These are phyloP conservation scores for Turritopsis rubra DNA, from an alignment of 30 jellyfish, hydroid and myxozoan species.

Conservation along the genomic window DNA sequence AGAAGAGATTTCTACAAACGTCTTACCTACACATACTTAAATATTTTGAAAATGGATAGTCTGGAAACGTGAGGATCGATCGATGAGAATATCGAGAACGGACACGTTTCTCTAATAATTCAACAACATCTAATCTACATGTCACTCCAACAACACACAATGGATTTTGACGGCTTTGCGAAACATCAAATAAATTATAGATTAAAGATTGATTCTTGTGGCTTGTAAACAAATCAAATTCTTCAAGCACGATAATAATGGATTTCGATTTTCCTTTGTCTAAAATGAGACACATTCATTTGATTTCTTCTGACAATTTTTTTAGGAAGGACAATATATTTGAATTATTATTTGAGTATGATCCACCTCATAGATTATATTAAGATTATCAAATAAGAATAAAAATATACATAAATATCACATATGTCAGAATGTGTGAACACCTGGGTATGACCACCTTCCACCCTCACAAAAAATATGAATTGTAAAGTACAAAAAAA, in stretches of 20 bases:
- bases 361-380: no score
- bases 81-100: constrained; percentile 94
- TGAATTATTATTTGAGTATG: no score
- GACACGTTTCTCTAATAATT: constrained; percentile 89
- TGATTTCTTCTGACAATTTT: no score
- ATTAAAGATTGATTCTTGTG: constrained; percentile 90
- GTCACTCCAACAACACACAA: constrained; percentile 86
- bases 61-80: constrained; percentile 69
- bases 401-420: no score
- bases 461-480: background rate
- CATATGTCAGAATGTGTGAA: no score
- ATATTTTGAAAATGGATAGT: constrained; percentile 51
- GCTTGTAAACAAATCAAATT: constrained; percentile 80
- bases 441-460: no score
- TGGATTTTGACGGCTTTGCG: constrained; percentile 72
- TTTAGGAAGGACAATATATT: no score
- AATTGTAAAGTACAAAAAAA: background rate
- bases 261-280: constrained; percentile 68
- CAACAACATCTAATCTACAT: constrained; percentile 92
- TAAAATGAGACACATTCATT: background rate
- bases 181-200: constrained; percentile 82
- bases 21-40: constrained; percentile 42
- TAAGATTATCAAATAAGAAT: no score
- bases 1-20: background rate
- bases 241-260: constrained; percentile 72